These are phyloP conservation scores for Orycteropus afer DNA, from an alignment of 2,113 vertebrate species.

Conservation along the genomic window DNA sequence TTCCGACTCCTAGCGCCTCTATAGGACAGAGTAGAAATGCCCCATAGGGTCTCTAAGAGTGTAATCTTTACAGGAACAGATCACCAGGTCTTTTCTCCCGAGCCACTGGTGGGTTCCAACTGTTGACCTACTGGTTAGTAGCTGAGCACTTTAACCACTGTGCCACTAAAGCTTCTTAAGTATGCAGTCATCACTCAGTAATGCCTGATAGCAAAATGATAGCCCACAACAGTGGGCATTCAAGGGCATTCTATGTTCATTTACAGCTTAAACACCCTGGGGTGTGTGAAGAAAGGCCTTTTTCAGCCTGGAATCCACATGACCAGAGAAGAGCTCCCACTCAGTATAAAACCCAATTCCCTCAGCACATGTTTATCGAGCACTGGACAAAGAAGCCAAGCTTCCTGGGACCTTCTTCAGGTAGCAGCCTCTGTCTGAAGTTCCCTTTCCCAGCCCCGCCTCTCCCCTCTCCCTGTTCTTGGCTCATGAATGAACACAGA, in stretches of 20 bases:
- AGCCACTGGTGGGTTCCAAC: not conserved
- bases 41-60: not conserved
- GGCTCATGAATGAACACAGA: not conserved
- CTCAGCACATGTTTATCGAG: accelerated
- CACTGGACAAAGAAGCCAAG: accelerated
- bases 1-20: not conserved
- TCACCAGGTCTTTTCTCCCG: too few species aligned
- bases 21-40: not conserved
- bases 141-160: not conserved
- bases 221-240: accelerated
- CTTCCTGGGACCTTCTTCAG: accelerated
- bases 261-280: not conserved
- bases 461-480: accelerated
- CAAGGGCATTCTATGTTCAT: accelerated
- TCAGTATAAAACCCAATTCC: accelerated
- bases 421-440: not conserved
- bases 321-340: accelerated
- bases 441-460: not conserved
- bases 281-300: accelerated
- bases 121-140: not conserved
- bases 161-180: not conserved
- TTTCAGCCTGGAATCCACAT: accelerated
- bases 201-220: not conserved
- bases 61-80: not conserved
- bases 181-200: not conserved